These are phyloP conservation scores for Aphis craccivora DNA, from an alignment of 1,140 invertebrate species.

Conservation along the genomic window DNA sequence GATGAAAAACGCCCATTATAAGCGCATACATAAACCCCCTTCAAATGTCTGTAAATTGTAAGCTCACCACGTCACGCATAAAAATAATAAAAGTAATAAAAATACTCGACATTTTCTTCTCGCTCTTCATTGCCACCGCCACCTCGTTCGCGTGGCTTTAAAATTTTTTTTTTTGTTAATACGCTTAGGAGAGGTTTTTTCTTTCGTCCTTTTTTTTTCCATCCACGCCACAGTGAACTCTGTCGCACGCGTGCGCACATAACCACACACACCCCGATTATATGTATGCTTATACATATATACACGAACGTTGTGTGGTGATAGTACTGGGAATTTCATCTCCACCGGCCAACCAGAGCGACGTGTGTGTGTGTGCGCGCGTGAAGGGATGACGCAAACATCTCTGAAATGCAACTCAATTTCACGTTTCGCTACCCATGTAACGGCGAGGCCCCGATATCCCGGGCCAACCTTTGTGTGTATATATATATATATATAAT, in stretches of 20 bases:
- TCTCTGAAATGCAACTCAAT: slow-evolving; percentile 60
- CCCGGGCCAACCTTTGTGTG: background rate
- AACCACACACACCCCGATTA: background rate
- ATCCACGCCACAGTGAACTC: background rate
- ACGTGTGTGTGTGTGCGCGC: slow-evolving; percentile 31
- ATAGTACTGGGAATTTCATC: slow-evolving; percentile 40
- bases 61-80: background rate
- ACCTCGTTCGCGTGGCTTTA: background rate
- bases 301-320: background rate
- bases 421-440: slow-evolving; percentile 60
- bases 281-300: background rate
- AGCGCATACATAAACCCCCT: background rate
- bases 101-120: slow-evolving; percentile 34
- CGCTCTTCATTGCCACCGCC: background rate
- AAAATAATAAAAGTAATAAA: background rate
- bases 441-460: slow-evolving; percentile 41
- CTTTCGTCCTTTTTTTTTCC: background rate
- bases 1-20: background rate
- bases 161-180: background rate
- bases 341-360: slow-evolving; percentile 39
- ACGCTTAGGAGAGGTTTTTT: background rate
- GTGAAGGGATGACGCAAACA: slow-evolving; percentile 57
- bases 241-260: background rate
- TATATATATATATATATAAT: background rate
- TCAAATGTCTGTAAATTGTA: background rate